A percentile compares a stretch with the other conserved stretches of the same genome.
phyloP scores from a whole-genome alignment of 1,140 invertebrate species.

The Danaus plexippus region DNA sequence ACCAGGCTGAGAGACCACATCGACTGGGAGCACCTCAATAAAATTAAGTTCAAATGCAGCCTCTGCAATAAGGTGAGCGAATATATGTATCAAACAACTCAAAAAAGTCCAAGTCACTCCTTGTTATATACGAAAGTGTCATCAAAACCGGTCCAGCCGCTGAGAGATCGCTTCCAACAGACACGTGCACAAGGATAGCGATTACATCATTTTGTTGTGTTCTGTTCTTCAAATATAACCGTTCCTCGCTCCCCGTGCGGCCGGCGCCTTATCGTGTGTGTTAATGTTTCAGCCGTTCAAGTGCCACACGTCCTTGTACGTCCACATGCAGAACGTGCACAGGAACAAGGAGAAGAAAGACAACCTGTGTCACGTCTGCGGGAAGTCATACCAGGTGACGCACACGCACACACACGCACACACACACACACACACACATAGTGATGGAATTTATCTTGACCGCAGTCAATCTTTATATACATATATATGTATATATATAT shows the following conservation, averaged over 20 bases:
- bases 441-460: too few species aligned
- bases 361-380: constrained; percentile 64
- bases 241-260: background rate
- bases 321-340: constrained; percentile 59
- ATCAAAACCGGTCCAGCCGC: too few species aligned
- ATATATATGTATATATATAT: too few species aligned
- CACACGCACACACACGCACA: too few species aligned
- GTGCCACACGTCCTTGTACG: constrained; percentile 59
- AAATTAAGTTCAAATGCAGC: constrained; percentile 51
- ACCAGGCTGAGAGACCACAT: constrained; percentile 52
- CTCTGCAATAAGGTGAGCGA: constrained; percentile 50
- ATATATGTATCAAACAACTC: background rate
- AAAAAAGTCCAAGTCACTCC: too few species aligned
- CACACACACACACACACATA: too few species aligned
- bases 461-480: too few species aligned
- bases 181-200: too few species aligned
- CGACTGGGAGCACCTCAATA: constrained; percentile 60
- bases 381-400: constrained; percentile 56
- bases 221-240: too few species aligned
- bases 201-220: too few species aligned
- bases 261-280: background rate
- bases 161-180: too few species aligned
- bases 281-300: constrained; percentile 50
- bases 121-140: too few species aligned
- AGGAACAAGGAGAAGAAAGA: constrained; percentile 44